Base-by-base conservation (phyloP, 2,797 vertebrate species). In the Lutjanus argentimaculatus region DNA sequence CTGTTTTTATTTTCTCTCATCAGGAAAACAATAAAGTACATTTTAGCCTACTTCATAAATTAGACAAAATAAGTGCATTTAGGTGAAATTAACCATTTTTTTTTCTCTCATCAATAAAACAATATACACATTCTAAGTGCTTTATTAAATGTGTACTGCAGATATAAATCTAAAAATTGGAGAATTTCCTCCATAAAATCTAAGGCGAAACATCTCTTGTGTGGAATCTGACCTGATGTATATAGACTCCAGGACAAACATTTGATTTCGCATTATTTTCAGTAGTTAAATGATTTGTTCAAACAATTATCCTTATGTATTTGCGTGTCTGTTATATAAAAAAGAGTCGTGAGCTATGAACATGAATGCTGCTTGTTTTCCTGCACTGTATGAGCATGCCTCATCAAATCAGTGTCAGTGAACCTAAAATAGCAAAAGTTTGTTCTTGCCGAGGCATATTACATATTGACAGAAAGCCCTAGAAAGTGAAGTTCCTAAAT, bases 331-430 rank as follows among this genome's bases (percentile, higher is more conserved):
- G 22, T n/a, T 8, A 55, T 63, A 2, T 2, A 49, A 49, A 49
- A 67, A 30, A 16, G n/a, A 75, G 21, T 49, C 10, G 0, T 30
- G 25, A 40, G 14, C n/a, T 46, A 2, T 52, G 59, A 69, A 46
- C n/a, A 51, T 6, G 30, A 73, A 19, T 30, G 8, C 49, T 65
- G 57, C n/a, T 67, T 65, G 30, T 62, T 63, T 56, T 16, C 66
- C 30, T 59, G 14, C 4, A 11, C 8, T 67, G 59, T 45, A 16
- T 40, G 46, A 78, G 40, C 84, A 43, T 67, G 59, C 48, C 62
- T 73, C 69, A 52, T 87, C 79, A 74, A 46, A 85, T 78, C 75
- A 67, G 15, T 53, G 67, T 67, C 67, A 57, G 22, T 63, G 48
- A 83, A 81, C 53, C 2, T 71, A 65, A 67, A 80, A 79, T 68